A percentile compares a stretch with the other conserved stretches of the same genome.
Conservation (phyloP, 2,113 vertebrate genomes). For the Hippopotamus amphibius region DNA sequence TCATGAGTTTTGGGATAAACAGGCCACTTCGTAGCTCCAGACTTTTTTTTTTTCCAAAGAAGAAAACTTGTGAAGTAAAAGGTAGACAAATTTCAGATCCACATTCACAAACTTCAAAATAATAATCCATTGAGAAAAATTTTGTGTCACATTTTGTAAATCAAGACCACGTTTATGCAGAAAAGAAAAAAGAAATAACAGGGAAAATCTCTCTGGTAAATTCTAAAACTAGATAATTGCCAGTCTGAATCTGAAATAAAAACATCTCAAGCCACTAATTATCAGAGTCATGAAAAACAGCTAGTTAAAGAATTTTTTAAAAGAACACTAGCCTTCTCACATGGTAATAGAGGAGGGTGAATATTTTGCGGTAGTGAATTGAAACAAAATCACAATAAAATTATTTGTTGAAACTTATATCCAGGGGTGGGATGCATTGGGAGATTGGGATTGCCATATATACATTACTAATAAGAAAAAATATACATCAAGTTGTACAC, state of each 20-base stretch:
- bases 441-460: too few relatives aligned
- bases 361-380: conserved; percentile 5
- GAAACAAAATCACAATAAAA: conserved; percentile 26
- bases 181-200: background rate
- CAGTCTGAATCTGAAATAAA: background rate
- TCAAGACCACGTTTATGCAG: accelerated
- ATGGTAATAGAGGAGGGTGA: background rate
- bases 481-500: too few relatives aligned
- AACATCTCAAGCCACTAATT: background rate
- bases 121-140: conserved; percentile 61
- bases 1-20: conserved; percentile 83
- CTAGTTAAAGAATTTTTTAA: background rate
- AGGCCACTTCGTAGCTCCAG: conserved; percentile 74
- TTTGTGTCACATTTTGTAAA: conserved; percentile 43
- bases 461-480: too few relatives aligned
- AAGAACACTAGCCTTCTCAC: background rate
- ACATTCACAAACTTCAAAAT: conserved; percentile 72
- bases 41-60: conserved; percentile 76
- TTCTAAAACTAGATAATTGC: background rate
- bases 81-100: conserved; percentile 75
- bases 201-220: background rate
- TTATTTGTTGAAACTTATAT: background rate
- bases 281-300: conserved; percentile 17
- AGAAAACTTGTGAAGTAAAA: conserved; percentile 73
- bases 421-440: too few relatives aligned